phyloP scores from a whole-genome alignment of 2,797 vertebrate species.

The Corythornis leucogaster region DNA sequence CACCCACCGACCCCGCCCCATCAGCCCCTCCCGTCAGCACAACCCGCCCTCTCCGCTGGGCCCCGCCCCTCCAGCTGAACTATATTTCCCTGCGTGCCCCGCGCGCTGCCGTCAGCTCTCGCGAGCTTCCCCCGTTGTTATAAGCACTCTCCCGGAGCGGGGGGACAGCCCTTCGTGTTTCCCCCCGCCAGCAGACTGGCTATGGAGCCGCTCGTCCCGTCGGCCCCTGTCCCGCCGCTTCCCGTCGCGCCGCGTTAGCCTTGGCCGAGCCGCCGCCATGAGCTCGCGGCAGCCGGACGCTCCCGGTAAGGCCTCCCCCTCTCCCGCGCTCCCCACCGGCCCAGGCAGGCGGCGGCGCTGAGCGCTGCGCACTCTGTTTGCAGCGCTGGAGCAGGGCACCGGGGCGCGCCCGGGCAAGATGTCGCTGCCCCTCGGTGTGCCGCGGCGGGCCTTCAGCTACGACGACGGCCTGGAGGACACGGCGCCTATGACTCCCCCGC shows the following conservation, averaged over 20 bases:
- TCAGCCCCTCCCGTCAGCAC: too few species aligned
- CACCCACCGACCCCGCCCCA: too few species aligned
- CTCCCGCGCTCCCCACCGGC: not conserved
- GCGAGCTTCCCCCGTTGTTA: accelerated
- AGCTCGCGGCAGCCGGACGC: slow-evolving; percentile 73
- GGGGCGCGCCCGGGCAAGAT: slow-evolving; percentile 84
- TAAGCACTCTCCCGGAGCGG: accelerated
- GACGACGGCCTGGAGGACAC: slow-evolving; percentile 89
- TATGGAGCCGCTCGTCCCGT: not conserved
- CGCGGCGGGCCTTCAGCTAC: slow-evolving; percentile 90
- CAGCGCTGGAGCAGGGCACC: slow-evolving; percentile 79
- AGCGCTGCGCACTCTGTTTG: slow-evolving; percentile 65
- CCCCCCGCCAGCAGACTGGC: accelerated
- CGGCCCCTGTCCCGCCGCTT: accelerated
- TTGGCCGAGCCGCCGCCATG: slow-evolving; percentile 46
- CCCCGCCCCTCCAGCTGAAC: not conserved
- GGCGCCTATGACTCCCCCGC: slow-evolving; percentile 88
- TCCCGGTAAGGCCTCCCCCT: slow-evolving; percentile 74
- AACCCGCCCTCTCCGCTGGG: too few species aligned
- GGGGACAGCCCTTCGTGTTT: accelerated
- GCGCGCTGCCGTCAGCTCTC: accelerated
- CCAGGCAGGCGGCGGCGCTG: not conserved
- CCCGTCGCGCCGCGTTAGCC: too few species aligned
- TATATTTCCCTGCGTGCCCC: not conserved
- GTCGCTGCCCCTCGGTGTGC: slow-evolving; percentile 87